Evolutionary conservation across 2,888 invertebrate genomes (phyloP).

Genomic region (Apocheima hispidaria): DNA sequence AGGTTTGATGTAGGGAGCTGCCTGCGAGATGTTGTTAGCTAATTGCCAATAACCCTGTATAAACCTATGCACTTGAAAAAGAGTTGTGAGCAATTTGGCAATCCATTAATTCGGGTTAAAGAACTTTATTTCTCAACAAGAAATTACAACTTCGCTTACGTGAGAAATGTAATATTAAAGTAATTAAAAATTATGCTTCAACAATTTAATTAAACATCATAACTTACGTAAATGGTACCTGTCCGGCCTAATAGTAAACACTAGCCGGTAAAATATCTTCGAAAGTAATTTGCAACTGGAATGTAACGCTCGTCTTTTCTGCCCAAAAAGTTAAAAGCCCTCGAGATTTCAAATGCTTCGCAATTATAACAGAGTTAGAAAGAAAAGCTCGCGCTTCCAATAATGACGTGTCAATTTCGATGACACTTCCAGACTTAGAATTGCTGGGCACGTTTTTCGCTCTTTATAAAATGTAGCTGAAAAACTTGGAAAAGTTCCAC

Average conservation of each 20-base stretch:
- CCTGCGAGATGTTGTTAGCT: too few species aligned
- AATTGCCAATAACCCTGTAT: too few species aligned
- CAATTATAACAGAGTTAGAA: constrained; percentile 32
- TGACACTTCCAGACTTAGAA: constrained; percentile 30
- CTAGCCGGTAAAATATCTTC: not conserved
- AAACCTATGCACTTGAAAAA: too few species aligned
- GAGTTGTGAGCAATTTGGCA: too few species aligned
- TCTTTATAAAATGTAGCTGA: constrained; percentile 17
- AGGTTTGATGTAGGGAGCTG: too few species aligned
- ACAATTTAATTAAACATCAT: too few species aligned
- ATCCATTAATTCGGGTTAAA: too few species aligned
- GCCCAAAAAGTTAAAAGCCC: constrained; percentile 27
- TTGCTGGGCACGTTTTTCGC: constrained; percentile 20
- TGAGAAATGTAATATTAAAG: too few species aligned
- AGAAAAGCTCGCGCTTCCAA: constrained; percentile 31
- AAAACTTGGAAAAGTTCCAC: constrained; percentile 4
- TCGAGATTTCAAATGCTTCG: constrained; percentile 30
- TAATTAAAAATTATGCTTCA: too few species aligned
- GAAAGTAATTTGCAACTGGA: constrained; percentile 30
- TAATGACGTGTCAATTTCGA: constrained; percentile 36
- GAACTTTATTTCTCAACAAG: too few species aligned
- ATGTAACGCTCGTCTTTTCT: constrained; percentile 24
- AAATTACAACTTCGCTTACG: too few species aligned
- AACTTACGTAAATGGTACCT: too few species aligned
- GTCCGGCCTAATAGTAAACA: constrained; percentile 1